Conservation (phyloP, 2,888 invertebrate species). For the Hypomecis punctinalis region DNA sequence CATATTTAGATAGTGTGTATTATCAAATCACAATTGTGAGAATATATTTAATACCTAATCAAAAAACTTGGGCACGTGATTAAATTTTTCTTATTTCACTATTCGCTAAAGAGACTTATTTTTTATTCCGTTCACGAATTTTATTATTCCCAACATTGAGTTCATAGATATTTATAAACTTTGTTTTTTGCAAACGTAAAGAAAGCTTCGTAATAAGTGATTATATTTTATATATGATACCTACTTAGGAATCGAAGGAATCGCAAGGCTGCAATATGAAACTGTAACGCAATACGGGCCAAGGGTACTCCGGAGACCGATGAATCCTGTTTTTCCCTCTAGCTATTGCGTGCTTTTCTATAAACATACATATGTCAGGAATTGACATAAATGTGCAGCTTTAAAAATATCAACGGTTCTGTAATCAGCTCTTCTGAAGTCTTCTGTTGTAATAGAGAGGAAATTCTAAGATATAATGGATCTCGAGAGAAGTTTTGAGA, state of each 20-base stretch:
- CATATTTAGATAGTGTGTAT: too few relatives aligned
- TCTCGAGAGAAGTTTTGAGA: not conserved
- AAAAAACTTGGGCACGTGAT: too few relatives aligned
- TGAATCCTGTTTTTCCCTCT: slow-evolving; percentile 46
- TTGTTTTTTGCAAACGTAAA: slow-evolving; percentile 1
- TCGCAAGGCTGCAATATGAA: slow-evolving; percentile 52
- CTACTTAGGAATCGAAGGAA: slow-evolving; percentile 33
- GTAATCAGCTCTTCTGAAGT: not conserved
- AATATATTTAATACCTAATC: too few relatives aligned
- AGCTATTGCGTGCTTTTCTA: slow-evolving; percentile 17
- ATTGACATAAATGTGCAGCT: slow-evolving; percentile 44
- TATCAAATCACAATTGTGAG: too few relatives aligned
- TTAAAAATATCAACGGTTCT: not conserved
- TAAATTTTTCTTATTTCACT: too few relatives aligned
- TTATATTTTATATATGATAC: slow-evolving; percentile 7
- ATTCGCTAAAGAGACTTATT: too few relatives aligned
- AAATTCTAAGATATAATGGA: not conserved
- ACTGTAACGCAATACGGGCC: slow-evolving; percentile 53
- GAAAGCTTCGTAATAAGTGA: slow-evolving; percentile 2
- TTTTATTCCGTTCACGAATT: too few relatives aligned
- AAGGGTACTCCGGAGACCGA: slow-evolving; percentile 53
- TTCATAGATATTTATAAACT: too few relatives aligned
- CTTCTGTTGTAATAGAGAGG: not conserved
- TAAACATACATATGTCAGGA: slow-evolving; percentile 12
- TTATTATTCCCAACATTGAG: too few relatives aligned